Evolutionary conservation across 1,140 invertebrate genomes (phyloP).

Genomic region (Tetragonula clypearis): DNA sequence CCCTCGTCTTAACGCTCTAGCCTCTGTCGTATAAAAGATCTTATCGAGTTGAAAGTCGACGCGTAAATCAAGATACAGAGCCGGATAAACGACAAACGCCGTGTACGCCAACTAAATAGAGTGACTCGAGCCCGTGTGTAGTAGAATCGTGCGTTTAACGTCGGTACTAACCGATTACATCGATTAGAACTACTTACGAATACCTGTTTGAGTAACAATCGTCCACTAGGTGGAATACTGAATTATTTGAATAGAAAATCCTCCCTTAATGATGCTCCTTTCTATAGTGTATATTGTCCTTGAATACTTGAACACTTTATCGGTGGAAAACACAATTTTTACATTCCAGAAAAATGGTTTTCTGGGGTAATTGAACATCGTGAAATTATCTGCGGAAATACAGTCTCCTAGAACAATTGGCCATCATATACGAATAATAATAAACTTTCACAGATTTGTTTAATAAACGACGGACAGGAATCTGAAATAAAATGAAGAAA

Average conservation of each 20-base stretch:
- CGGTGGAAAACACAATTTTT: not conserved
- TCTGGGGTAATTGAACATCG: not conserved
- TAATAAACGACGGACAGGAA: not conserved
- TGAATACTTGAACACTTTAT: not conserved
- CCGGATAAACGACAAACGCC: slow-evolving; percentile 50
- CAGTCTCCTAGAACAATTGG: not conserved
- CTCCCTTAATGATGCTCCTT: slow-evolving; percentile 15
- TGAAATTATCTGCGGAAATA: not conserved
- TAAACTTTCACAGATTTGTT: not conserved
- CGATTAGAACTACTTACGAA: slow-evolving; percentile 41
- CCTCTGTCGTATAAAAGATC: slow-evolving; percentile 38
- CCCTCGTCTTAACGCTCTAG: slow-evolving; percentile 9
- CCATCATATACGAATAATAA: no score
- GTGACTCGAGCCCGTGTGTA: slow-evolving; percentile 32
- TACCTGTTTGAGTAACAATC: slow-evolving; percentile 44
- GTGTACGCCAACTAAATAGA: slow-evolving; percentile 50
- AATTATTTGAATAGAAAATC: slow-evolving; percentile 60
- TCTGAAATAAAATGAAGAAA: not conserved
- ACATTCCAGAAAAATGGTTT: not conserved
- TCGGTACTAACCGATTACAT: slow-evolving; percentile 26
- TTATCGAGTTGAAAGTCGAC: slow-evolving; percentile 53
- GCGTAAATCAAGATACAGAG: slow-evolving; percentile 61
- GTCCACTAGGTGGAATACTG: slow-evolving; percentile 23
- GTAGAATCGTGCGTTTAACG: slow-evolving; percentile 28
- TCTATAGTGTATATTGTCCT: not conserved